phyloP scores from a whole-genome alignment of 64 coral and sea anemone genomes.

The Montipora capricornis region DNA sequence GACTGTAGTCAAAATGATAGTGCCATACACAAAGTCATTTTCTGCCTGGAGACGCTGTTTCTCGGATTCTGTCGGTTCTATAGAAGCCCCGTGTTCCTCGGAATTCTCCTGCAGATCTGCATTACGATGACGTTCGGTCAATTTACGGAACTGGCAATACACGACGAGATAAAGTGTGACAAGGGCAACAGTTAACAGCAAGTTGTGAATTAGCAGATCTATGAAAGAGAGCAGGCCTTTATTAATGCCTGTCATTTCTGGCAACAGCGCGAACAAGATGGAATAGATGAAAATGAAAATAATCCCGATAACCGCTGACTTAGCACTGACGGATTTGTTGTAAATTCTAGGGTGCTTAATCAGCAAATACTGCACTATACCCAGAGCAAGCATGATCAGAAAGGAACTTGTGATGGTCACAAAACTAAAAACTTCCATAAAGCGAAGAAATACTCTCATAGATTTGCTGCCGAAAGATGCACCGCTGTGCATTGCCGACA shows the following conservation, averaged over 20 bases:
- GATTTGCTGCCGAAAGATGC: neutral
- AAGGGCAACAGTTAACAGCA: conserved; percentile 57
- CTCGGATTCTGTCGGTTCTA: conserved; percentile 3
- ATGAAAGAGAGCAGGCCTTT: conserved; percentile 24
- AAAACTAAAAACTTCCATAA: conserved; percentile 56
- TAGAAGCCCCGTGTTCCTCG: neutral
- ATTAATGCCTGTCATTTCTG: conserved; percentile 75
- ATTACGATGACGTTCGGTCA: neutral
- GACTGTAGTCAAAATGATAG: conserved; percentile 42
- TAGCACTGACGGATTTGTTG: conserved; percentile 31
- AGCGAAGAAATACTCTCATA: conserved; percentile 51
- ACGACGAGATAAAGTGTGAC: conserved; percentile 71
- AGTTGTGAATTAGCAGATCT: conserved; percentile 72
- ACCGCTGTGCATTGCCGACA: neutral
- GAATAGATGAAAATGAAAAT: conserved; percentile 69
- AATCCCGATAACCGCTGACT: conserved; percentile 27
- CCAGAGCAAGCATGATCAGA: conserved; percentile 71
- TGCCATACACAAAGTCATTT: conserved; percentile 58
- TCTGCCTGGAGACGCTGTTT: conserved; percentile 38
- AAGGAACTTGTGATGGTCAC: conserved; percentile 86
- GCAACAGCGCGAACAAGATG: conserved; percentile 82
- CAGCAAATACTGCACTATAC: conserved; percentile 64
- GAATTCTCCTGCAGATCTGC: conserved; percentile 16
- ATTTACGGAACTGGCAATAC: conserved; percentile 58
- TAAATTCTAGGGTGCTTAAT: conserved; percentile 67